phyloP scores from a whole-genome alignment of 1,140 invertebrate species.

The Penaeus chinensis region DNA sequence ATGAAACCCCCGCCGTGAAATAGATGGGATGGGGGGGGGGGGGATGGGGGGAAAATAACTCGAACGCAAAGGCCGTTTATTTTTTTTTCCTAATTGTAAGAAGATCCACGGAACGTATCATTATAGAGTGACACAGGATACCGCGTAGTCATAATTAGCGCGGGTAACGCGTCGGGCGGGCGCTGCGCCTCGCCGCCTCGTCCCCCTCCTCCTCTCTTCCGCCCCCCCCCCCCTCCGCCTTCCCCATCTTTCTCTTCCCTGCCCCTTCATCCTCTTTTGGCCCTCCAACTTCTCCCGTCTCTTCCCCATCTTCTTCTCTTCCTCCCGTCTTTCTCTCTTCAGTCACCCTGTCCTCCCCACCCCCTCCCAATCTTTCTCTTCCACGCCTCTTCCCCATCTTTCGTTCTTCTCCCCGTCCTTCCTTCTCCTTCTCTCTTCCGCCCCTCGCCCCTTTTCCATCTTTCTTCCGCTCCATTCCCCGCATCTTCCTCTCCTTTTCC shows the following conservation, averaged over 20 bases:
- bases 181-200: neutral
- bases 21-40: too few relatives aligned
- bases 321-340: neutral
- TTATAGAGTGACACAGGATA: slow-evolving; percentile 40
- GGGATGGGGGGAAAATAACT: too few relatives aligned
- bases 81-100: slow-evolving; percentile 41
- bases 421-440: neutral
- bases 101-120: slow-evolving; percentile 34
- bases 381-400: neutral
- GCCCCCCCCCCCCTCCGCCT: too few relatives aligned
- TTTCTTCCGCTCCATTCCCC: neutral
- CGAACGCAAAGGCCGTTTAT: too few relatives aligned
- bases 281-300: too few relatives aligned
- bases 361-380: neutral
- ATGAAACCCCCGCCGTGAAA: too few relatives aligned
- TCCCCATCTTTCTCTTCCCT: too few relatives aligned
- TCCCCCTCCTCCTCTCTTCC: too few relatives aligned
- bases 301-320: neutral
- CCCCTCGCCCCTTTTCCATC: neutral
- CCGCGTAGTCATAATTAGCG: slow-evolving; percentile 45
- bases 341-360: neutral
- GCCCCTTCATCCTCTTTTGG: too few relatives aligned
- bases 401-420: neutral
- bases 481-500: neutral
- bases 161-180: neutral